Conservation (phyloP, 2,113 vertebrate genomes). For the Noctilio leporinus region DNA sequence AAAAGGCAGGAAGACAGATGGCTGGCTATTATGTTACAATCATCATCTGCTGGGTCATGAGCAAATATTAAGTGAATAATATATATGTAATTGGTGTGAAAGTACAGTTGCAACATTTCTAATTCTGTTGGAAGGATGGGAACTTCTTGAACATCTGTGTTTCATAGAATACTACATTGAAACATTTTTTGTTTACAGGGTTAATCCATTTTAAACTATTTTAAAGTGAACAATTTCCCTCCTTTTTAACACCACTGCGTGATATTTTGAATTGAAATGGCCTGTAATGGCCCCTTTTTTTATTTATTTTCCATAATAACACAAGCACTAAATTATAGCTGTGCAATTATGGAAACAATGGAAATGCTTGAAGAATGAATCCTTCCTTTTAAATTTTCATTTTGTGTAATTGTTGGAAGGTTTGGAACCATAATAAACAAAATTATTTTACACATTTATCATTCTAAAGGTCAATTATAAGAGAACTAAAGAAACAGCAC, state of each 20-base stretch:
- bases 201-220: conserved; percentile 76
- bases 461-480: conserved; percentile 97
- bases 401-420: conserved; percentile 95
- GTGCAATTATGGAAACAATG: conserved; percentile 94
- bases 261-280: conserved; percentile 81
- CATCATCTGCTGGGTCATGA: conserved; percentile 72
- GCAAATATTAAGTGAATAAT: conserved; percentile 76
- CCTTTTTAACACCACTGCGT: conserved; percentile 74
- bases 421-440: conserved; percentile 94
- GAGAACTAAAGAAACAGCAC: conserved; percentile 83
- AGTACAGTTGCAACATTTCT: conserved; percentile 70
- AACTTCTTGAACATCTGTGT: conserved; percentile 55
- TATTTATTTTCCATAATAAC: conserved; percentile 85
- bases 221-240: conserved; percentile 61
- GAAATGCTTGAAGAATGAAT: conserved; percentile 92
- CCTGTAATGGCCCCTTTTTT: conserved; percentile 79
- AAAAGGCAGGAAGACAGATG: conserved; percentile 76
- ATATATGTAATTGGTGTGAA: conserved; percentile 73
- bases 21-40: conserved; percentile 80
- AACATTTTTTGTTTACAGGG: conserved; percentile 62
- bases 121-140: conserved; percentile 30
- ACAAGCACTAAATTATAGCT: conserved; percentile 85
- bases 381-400: conserved; percentile 93
- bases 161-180: conserved; percentile 34
- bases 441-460: conserved; percentile 94